Base-by-base conservation (phyloP, 2,113 vertebrate species). In the Centropus unirufus region DNA sequence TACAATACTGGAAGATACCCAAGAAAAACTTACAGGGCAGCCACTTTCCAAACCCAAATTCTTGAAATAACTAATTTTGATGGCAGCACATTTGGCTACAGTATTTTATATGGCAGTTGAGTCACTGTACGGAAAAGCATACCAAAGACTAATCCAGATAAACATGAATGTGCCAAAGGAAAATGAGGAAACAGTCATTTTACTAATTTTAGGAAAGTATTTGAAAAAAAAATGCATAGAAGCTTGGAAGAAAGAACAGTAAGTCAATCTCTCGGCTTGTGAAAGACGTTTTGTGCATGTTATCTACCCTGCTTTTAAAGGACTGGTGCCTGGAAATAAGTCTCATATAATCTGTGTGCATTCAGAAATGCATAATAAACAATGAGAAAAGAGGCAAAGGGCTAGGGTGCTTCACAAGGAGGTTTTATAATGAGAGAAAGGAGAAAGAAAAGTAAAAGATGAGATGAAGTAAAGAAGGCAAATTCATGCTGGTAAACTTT, bases 121-220 rank as follows among this genome's bases (percentile, higher is more conserved):
- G 75, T 94, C 63, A 76, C 87, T 94, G 68, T 88, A 73, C 68
- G 95, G 75, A 89, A 96, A 88, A 89, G 61, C 75, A 89, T 84
- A 84, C 51, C 36, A 86, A 83, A 93, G 54, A 82, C 72, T 92
- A 96, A 94, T 80, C 58, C 68, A 89, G 83, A 80, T 89, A 94
- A 95, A 66, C 18, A 62, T 1, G 15, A 89, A 55, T 30, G 27
- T 77, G 70, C 75, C 79, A 64, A 82, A 58, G 63, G 32, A 76
- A 87, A 94, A 54, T 34, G 64, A 91, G 57, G 55, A 82, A 81
- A 83, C 1, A 7, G 49, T 24, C 2, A 49, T 64, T 90, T 82
- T 74, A 42, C 63, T 77, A n/a, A 83, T 88, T 92, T 90, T 77
- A n/a, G 52, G 51, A 87, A 86, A 69, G 19, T 5, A 66, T 52